A percentile compares a stretch with the other conserved stretches of the same genome.
Conservation (phyloP, 1,140 invertebrate genomes). For the Ephestia elutella region DNA sequence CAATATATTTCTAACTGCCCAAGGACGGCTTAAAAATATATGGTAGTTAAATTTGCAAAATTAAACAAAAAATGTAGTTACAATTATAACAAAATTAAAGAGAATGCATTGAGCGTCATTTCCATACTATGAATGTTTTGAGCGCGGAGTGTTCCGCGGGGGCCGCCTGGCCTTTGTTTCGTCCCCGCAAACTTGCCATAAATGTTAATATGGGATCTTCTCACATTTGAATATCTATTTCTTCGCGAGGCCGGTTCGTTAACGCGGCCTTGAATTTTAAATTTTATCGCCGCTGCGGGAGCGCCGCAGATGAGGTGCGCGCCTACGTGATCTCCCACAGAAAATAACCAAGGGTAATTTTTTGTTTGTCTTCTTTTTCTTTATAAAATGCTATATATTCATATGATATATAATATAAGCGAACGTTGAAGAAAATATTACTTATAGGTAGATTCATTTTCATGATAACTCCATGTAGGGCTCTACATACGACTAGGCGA, state of each 20-base stretch:
- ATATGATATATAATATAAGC: neutral
- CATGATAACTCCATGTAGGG: no score
- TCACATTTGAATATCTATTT: conserved; percentile 75
- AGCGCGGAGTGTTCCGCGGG: conserved; percentile 22
- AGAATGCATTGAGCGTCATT: neutral
- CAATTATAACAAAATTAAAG: no score
- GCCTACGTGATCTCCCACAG: conserved; percentile 63
- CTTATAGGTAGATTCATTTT: no score
- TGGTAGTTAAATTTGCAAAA: no score
- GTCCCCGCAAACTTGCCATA: conserved; percentile 72
- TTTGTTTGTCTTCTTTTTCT: conserved; percentile 36
- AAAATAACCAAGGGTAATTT: conserved; percentile 58
- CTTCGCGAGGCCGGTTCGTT: conserved; percentile 72
- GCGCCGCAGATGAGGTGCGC: conserved; percentile 65
- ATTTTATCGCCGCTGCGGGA: conserved; percentile 69
- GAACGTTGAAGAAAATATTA: no score
- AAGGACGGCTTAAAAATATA: no score
- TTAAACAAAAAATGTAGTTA: no score
- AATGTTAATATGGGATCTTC: conserved; percentile 73
- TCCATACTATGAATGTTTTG: neutral
- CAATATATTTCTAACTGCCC: no score
- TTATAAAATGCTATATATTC: neutral
- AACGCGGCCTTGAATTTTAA: conserved; percentile 74
- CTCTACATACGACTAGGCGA: no score
- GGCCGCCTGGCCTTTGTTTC: conserved; percentile 55